Evolutionary conservation across 2,113 vertebrate species (phyloP).

Genomic region (Catagonus wagneri): DNA sequence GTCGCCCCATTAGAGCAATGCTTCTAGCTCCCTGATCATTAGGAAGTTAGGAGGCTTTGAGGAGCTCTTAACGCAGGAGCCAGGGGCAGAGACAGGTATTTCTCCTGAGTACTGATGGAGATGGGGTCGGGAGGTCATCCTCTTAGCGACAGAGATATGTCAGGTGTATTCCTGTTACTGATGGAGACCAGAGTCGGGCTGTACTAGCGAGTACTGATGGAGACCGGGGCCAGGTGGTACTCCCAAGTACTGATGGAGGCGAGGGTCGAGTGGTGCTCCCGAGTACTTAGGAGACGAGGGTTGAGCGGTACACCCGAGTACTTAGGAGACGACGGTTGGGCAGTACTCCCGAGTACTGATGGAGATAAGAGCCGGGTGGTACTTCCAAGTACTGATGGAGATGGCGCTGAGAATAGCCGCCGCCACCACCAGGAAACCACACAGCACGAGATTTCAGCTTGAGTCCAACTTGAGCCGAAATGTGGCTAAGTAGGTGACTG

Average conservation of each 20-base stretch:
- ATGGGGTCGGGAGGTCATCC: no score
- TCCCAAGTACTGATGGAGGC: fast-evolving
- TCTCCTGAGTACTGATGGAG: neutral
- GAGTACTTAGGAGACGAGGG: neutral
- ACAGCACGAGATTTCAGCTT: fast-evolving
- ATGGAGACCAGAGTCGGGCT: fast-evolving
- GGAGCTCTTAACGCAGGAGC: neutral
- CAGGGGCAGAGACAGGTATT: no score
- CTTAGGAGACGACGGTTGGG: neutral
- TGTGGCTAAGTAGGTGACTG: neutral
- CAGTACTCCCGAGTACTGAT: neutral
- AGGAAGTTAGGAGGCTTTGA: no score
- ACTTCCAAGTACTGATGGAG: no score
- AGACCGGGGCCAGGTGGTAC: neutral
- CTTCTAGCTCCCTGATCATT: no score
- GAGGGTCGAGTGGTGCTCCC: neutral
- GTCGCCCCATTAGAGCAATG: neutral
- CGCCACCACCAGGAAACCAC: neutral
- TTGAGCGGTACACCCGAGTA: no score
- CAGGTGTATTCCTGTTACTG: neutral
- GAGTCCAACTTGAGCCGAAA: fast-evolving
- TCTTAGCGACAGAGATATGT: no score
- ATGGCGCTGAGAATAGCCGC: neutral
- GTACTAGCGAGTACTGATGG: no score
- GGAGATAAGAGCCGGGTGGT: neutral